phyloP scores from a whole-genome alignment of 2,888 invertebrate species.

The Cerastis leucographa region DNA sequence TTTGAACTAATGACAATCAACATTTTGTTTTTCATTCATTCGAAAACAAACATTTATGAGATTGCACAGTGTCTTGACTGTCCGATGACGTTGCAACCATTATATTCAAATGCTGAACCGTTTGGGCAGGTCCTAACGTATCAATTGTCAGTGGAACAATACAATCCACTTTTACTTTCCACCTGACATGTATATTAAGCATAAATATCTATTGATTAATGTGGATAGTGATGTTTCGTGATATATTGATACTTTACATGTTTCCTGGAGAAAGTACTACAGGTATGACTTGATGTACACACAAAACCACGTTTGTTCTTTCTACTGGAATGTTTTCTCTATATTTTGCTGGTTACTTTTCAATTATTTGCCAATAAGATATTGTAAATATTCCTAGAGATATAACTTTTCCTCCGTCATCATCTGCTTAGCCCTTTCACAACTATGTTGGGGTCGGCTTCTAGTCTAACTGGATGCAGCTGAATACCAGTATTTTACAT shows the following conservation, averaged over 20 bases:
- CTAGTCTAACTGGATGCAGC: no score
- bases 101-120: conserved; percentile 55
- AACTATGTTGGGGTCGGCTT: no score
- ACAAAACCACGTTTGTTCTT: conserved; percentile 6
- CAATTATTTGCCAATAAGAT: neutral
- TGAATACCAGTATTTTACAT: no score
- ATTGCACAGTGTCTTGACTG: conserved; percentile 18
- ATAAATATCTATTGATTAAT: conserved; percentile 44
- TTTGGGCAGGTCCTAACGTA: conserved; percentile 54
- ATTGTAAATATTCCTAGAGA: neutral
- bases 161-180: conserved; percentile 63
- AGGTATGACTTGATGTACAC: neutral
- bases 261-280: conserved; percentile 41
- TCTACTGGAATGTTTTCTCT: neutral
- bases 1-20: neutral
- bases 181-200: conserved; percentile 58
- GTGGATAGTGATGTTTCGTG: conserved; percentile 36
- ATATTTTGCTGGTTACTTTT: neutral
- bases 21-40: neutral
- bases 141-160: conserved; percentile 59
- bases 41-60: conserved; percentile 30
- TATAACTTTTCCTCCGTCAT: neutral
- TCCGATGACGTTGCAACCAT: conserved; percentile 25
- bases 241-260: conserved; percentile 33
- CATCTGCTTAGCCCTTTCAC: no score